Conservation (phyloP, 1,140 invertebrate species). For the Pristionchus pacificus region DNA sequence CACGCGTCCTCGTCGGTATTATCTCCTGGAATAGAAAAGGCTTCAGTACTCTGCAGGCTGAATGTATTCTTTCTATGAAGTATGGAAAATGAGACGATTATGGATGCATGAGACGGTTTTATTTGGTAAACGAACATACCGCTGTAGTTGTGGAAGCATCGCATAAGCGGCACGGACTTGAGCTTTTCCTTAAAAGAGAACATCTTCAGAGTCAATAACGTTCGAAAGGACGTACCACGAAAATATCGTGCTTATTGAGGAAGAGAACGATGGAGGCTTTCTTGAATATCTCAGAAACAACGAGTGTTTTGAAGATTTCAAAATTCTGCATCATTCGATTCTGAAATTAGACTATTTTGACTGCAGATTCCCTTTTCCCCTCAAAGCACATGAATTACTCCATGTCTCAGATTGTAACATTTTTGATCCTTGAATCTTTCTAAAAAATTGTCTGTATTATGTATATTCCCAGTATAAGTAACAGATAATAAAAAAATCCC, state of each 20-base stretch:
- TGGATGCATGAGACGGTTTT: no score
- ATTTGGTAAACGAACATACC: neutral
- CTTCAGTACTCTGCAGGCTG: no score
- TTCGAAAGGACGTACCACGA: neutral
- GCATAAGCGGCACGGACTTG: constrained; percentile 17
- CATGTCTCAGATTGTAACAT: no score
- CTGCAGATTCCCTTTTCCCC: no score
- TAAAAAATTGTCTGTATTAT: no score
- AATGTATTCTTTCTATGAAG: no score
- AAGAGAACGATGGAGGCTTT: constrained; percentile 34
- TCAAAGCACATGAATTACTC: no score
- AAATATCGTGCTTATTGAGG: constrained; percentile 36
- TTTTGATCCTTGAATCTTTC: no score
- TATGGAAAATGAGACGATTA: no score
- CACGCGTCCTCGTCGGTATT: constrained; percentile 25
- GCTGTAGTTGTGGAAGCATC: constrained; percentile 25
- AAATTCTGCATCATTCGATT: constrained; percentile 36
- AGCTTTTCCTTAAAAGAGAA: constrained; percentile 29
- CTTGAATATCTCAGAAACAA: constrained; percentile 28
- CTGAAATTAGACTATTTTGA: constrained; percentile 18
- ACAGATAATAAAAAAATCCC: no score
- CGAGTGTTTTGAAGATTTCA: constrained; percentile 37
- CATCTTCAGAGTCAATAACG: neutral
- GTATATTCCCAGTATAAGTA: no score
- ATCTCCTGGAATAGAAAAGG: constrained; percentile 15